Conservation (phyloP, 2,113 vertebrate genomes). For the Odontesthes bonariensis region DNA sequence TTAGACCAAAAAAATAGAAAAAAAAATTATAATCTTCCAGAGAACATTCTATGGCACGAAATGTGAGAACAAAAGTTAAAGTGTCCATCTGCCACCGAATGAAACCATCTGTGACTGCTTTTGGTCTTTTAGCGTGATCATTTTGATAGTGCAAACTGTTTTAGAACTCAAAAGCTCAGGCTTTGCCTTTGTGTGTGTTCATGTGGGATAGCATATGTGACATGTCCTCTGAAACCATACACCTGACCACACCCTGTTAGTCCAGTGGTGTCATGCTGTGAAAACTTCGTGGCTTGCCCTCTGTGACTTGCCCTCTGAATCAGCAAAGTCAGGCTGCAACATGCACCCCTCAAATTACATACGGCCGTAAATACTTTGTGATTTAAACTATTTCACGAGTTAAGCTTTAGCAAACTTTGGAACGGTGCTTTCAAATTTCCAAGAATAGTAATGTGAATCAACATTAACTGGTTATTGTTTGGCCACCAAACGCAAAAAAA, state of each 20-base stretch:
- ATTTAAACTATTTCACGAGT: background rate
- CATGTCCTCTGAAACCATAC: conserved; percentile 51
- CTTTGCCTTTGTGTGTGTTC: conserved; percentile 27
- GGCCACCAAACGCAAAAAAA: background rate
- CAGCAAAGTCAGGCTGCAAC: conserved; percentile 20
- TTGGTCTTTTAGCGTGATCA: conserved; percentile 22
- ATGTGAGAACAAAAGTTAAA: conserved; percentile 24
- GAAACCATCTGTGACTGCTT: conserved; percentile 60
- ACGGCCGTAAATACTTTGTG: background rate
- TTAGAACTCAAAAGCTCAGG: conserved; percentile 24
- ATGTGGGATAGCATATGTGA: conserved; percentile 3
- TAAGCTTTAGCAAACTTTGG: background rate
- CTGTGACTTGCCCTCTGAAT: conserved; percentile 49
- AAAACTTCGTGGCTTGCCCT: conserved; percentile 32
- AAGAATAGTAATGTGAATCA: background rate
- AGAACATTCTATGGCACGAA: conserved; percentile 50
- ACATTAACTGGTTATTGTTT: too few species aligned
- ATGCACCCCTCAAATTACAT: conserved; percentile 12
- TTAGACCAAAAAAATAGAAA: conserved; percentile 8
- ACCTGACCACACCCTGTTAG: conserved; percentile 48
- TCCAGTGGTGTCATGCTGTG: conserved; percentile 38
- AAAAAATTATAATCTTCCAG: conserved; percentile 30
- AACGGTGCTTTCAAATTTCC: background rate
- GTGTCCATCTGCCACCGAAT: conserved; percentile 54
- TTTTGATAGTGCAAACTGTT: conserved; percentile 28